Evolutionary conservation across 2,888 invertebrate species (phyloP).

Genomic region (Lepas anatifera): DNA sequence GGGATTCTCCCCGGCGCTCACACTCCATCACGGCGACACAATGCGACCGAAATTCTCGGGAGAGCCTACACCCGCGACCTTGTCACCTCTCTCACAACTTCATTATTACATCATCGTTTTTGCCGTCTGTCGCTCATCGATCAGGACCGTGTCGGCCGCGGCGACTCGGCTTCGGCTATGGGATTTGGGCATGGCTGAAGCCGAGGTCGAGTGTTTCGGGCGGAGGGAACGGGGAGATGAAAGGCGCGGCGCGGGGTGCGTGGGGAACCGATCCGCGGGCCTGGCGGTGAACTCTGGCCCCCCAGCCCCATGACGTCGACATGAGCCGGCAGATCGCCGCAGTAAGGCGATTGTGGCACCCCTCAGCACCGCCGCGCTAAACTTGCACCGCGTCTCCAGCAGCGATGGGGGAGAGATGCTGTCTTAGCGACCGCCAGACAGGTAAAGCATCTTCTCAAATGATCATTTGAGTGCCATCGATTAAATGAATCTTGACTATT

Average conservation of each 20-base stretch:
- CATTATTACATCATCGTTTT: conserved; percentile 12
- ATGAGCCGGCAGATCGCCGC: too few species aligned
- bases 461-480: too few species aligned
- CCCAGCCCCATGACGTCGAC: too few species aligned
- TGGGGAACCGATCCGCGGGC: too few species aligned
- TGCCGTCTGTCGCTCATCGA: not conserved
- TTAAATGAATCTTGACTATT: too few species aligned
- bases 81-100: conserved; percentile 8
- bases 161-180: not conserved
- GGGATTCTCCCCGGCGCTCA: not conserved
- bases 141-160: not conserved
- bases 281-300: too few species aligned
- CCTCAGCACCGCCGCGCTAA: too few species aligned
- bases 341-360: too few species aligned
- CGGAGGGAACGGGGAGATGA: not conserved
- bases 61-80: not conserved
- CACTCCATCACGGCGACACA: not conserved
- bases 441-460: too few species aligned
- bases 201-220: not conserved
- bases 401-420: too few species aligned
- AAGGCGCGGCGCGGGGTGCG: not conserved
- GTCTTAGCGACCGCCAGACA: too few species aligned
- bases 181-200: not conserved
- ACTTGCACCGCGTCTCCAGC: too few species aligned
- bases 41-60: not conserved